Evolutionary conservation across 2,888 invertebrate species (phyloP), one percentile per base, ranked within the genome.

Genomic region (Scrobipalpa costella): DNA sequence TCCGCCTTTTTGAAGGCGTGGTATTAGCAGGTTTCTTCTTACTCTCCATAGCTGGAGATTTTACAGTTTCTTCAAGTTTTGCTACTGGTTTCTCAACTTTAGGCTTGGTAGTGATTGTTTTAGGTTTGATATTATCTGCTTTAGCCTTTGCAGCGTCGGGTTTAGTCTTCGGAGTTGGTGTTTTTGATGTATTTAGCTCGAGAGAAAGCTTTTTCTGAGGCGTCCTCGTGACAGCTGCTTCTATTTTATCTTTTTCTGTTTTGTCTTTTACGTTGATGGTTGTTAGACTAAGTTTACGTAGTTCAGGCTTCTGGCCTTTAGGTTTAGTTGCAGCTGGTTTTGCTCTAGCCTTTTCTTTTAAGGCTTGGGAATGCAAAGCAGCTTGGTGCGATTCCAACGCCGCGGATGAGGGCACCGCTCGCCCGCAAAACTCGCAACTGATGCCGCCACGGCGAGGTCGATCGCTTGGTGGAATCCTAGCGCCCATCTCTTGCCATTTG

Each of bases 401-500:
- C 50, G 75, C 70, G 0, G 69, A 58, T 36, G 73, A 82, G 1
- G 74, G 68, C 59, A 86, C 78, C 66, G 76, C 77, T 34, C 79
- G 73, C 0, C 77, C 72, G 62, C 88, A 88, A 34, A 76, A 61
- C 21, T 82, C 76, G 49, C 88, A 88, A 68, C 79, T 82, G 7
- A 71, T 72, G 2, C 71, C 66, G 0, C 73, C 69, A 13, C 74
- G 79, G 44, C 78, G 75, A 2, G 74, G 70, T 68, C 80, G 81
- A 52, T 77, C 60, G 62, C 69, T 80, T 13, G 72, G 73, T 21
- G 81, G 73, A 59, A 77, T 68, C 70, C 81, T 84, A 8, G 84
- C 73, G n/a, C 80, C 81, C 86, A 86, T 86, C 71, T 73, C 74
- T 36, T 5, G 7, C 15, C 19, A 64, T 65, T 63, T 73, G 76